Conservation (phyloP, 1,140 invertebrate species). For the Hermetia illucens region DNA sequence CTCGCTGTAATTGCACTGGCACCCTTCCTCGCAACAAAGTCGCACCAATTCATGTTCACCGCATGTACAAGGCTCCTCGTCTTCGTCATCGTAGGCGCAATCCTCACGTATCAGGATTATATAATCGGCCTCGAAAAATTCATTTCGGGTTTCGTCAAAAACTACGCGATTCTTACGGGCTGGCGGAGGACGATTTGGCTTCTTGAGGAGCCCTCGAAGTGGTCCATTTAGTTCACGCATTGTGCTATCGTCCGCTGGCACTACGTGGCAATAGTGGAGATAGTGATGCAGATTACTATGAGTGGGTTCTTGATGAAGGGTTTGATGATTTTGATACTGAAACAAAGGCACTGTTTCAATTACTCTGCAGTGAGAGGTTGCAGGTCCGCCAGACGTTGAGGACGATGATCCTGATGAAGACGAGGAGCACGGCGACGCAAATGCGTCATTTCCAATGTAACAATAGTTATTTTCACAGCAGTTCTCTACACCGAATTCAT, state of each 20-base stretch:
- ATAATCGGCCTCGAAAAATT: slow-evolving; percentile 77
- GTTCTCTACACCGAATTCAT: slow-evolving; percentile 3
- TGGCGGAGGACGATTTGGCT: slow-evolving; percentile 27
- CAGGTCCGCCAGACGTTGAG: too few relatives aligned
- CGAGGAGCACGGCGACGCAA: background rate
- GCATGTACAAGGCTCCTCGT: slow-evolving; percentile 57
- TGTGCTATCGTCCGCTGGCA: background rate
- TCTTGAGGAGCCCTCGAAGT: slow-evolving; percentile 25
- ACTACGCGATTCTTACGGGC: slow-evolving; percentile 55
- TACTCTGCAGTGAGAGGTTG: background rate
- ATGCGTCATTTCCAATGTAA: background rate
- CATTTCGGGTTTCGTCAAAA: slow-evolving; percentile 71
- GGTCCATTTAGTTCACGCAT: slow-evolving; percentile 29
- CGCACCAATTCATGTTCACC: slow-evolving; percentile 55
- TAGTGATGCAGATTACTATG: background rate
- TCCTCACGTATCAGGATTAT: slow-evolving; percentile 74
- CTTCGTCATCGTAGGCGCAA: slow-evolving; percentile 62
- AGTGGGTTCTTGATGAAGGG: background rate
- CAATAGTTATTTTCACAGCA: background rate
- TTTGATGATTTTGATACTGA: background rate
- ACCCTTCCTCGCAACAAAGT: slow-evolving; percentile 44
- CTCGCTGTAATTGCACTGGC: slow-evolving; percentile 34
- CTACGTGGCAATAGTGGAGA: background rate
- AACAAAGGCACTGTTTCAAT: background rate
- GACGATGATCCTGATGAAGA: background rate